A percentile compares a stretch with the other conserved stretches of the same genome.
Conservation (phyloP, 2,888 invertebrate genomes). For the Elmis aenea region DNA sequence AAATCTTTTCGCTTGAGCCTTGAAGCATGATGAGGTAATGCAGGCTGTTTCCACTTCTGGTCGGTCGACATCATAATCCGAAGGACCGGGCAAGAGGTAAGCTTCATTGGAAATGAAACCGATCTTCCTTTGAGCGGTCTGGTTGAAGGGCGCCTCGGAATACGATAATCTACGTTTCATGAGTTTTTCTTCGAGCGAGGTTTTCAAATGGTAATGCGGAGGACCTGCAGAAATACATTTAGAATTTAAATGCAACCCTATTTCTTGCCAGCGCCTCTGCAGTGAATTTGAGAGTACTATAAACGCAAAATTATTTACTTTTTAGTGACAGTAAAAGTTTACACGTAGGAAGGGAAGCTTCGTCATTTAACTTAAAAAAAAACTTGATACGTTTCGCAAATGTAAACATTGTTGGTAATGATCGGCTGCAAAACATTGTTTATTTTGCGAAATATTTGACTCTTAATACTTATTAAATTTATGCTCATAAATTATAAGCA, state of each 20-base stretch:
- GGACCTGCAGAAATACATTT: too few relatives aligned
- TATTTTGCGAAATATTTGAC: too few relatives aligned
- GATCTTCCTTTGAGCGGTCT: conserved; percentile 24
- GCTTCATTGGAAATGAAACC: conserved; percentile 22
- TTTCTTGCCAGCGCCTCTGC: too few relatives aligned
- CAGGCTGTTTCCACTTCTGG: conserved; percentile 7
- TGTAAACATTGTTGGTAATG: too few relatives aligned
- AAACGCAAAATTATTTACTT: too few relatives aligned
- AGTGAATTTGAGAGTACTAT: too few relatives aligned
- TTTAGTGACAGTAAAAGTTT: too few relatives aligned
- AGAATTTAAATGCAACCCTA: too few relatives aligned
- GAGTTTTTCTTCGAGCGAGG: conserved; percentile 23
- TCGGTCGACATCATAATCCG: conserved; percentile 25
- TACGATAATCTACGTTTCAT: conserved; percentile 21
- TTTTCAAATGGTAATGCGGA: conserved; percentile 25
- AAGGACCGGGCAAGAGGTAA: conserved; percentile 27
- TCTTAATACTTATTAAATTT: too few relatives aligned
- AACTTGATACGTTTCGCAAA: not conserved
- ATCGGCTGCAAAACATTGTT: too few relatives aligned
- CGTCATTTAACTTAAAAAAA: conserved; percentile 1
- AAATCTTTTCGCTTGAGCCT: conserved; percentile 25
- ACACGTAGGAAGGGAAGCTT: too few relatives aligned
- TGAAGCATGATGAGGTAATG: conserved; percentile 22
- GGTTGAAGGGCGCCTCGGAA: conserved; percentile 27
- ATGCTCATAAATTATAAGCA: too few relatives aligned